Evolutionary conservation across 2,113 vertebrate species (phyloP), one percentile per base, ranked within the genome.

Genomic region (Bufo bufo): DNA sequence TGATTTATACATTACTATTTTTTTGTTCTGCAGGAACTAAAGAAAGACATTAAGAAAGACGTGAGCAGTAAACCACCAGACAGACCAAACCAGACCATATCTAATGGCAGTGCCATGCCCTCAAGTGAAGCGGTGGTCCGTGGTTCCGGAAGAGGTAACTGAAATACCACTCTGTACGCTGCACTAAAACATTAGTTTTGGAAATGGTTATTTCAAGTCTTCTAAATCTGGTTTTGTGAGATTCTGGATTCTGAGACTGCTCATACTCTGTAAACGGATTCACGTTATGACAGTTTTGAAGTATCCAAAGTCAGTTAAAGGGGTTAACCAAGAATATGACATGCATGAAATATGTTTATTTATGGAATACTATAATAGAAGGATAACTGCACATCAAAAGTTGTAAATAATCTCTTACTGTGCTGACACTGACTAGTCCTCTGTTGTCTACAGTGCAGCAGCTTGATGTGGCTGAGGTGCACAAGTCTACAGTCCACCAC

Each of bases 1-100:
- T 74, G 20, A 54, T 77, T 75, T 56, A 65, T 77, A 14, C 19
- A 3, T 78, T 80, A 16, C 45, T 77, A 58, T 17, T 14, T 13
- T 74, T 33, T 79, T 33, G 33, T 50, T 78, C 33, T 69, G 0
- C 45, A 89, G 87, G 87, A 89, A 78, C 74, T 89, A 54, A 89
- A 89, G 74, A 89, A 89, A 74, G 87, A 89, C 74, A 84, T 78
- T 50, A 89, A 89, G 84, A 89, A 89, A 84, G 87, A 89, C 63
- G 58, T 84, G 45, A 84, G 50, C 59, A 89, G 74, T 59, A 89
- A 89, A 89, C 87, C 87, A 47, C 87, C 87, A 65, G 87, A 89
- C 59, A 77, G 87, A 61, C 87, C 87, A 49, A 69, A 10, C 59
- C 82, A 89, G 58, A 61, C 45, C 58, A 78, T 89, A 47, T 89